Evolutionary conservation across 2,113 vertebrate genomes (phyloP), one percentile per base, ranked within the genome.

Genomic region (Riparia riparia): DNA sequence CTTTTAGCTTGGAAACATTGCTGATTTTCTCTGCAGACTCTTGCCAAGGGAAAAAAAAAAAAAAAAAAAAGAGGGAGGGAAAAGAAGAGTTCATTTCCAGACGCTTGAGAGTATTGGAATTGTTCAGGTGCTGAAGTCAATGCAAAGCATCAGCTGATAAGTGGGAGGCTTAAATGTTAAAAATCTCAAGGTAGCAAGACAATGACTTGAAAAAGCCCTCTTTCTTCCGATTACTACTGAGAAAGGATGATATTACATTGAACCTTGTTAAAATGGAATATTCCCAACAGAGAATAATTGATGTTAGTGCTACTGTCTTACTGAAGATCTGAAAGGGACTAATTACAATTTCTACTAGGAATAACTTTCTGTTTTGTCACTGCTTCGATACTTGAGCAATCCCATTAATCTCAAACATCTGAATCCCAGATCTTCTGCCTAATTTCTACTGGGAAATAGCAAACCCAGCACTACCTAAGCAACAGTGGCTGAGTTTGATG

Each of bases 201-300:
- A 94, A 71, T 26, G 72, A 88, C 92, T 81, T 92, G 79, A 91
- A 95, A 84, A 92, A 82, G 29, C 42, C 92, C 90, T 54, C 76
- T 79, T 58, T 92, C 74, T 93, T 88, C 90, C 2, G 28, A 80
- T 89, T 90, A 82, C 87, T 88, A 73, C 64, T 4, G 22, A 83
- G 76, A 92, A 93, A 86, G 85, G 76, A 89, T 90, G 64, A 78
- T 80, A 84, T 84, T 95, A 92, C 76, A 89, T 42, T 79, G 72
- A 94, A 86, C 72, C 69, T 81, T 57, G 69, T 93, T 93, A 86
- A 95, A 74, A 83, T 13, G 60, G 64, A 96, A 81, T 94, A 95
- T 90, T 95, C 86, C 68, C 95, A 93, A 68, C 72, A 86, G 88
- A 94, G 76, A 77, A 93, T 86, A 96, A 95, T 60, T 92, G 93